These are phyloP conservation scores for Rugalucina vietnamica DNA, from an alignment of 2,888 invertebrate species.

Conservation along the genomic window DNA sequence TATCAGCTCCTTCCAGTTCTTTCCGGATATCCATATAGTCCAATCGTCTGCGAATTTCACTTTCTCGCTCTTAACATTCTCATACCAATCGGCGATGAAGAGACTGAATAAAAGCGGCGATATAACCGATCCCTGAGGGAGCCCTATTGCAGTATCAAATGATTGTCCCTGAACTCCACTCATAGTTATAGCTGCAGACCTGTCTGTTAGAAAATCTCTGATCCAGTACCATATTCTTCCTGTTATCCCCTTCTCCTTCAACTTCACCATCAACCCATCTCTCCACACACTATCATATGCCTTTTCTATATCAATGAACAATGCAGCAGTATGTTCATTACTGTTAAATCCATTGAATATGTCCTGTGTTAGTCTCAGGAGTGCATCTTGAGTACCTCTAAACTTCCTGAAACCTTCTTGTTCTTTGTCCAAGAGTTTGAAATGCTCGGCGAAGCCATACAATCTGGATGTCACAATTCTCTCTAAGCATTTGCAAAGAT, in stretches of 20 bases:
- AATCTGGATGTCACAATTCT: background rate
- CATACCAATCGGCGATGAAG: background rate
- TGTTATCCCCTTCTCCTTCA: slow-evolving; percentile 17
- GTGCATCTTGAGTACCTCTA: slow-evolving; percentile 13
- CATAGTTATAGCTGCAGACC: too few species aligned
- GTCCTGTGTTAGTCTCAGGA: too few species aligned
- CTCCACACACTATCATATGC: slow-evolving; percentile 41
- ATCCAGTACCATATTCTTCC: too few species aligned
- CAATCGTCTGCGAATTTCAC: slow-evolving; percentile 16
- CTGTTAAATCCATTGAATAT: slow-evolving; percentile 32
- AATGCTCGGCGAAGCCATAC: too few species aligned
- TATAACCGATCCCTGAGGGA: slow-evolving; percentile 7
- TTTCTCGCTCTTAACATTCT: background rate
- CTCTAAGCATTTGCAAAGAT: slow-evolving; percentile 18
- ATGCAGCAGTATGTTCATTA: background rate
- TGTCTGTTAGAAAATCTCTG: too few species aligned
- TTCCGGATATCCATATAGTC: background rate
- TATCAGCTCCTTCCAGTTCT: too few species aligned
- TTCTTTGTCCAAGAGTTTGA: slow-evolving; percentile 9
- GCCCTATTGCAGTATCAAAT: too few species aligned
- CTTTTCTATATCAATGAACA: slow-evolving; percentile 35
- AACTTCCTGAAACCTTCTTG: slow-evolving; percentile 32
- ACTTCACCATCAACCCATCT: slow-evolving; percentile 31
- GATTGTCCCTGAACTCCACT: too few species aligned
- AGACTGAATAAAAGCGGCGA: slow-evolving; percentile 1